Percentiles rank a stretch among this genome's conserved stretches.
Evolutionary conservation across 2,888 invertebrate genomes (phyloP).

Genomic region (Tenthredo distinguenda): DNA sequence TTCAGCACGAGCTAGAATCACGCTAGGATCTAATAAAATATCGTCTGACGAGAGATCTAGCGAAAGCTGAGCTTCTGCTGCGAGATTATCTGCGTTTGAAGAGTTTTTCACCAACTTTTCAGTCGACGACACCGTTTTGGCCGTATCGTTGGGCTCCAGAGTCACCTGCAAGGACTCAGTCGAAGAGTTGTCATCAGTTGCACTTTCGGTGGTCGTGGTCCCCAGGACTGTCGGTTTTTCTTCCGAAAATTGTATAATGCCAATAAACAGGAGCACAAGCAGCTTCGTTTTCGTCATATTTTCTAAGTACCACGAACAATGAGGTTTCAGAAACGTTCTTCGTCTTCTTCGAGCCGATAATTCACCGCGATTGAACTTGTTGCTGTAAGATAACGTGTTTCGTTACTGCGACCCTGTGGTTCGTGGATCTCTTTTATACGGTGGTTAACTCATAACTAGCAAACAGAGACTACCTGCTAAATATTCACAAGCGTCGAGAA

Average conservation of each 20-base stretch:
- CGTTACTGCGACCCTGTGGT: conserved; percentile 26
- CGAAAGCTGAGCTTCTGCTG: conserved; percentile 54
- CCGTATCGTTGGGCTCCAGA: background rate
- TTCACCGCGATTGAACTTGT: background rate
- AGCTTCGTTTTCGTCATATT: conserved; percentile 12
- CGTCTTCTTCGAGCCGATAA: background rate
- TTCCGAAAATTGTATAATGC: conserved; percentile 34
- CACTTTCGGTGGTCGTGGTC: conserved; percentile 44
- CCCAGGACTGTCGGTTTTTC: conserved; percentile 39
- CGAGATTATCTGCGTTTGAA: background rate
- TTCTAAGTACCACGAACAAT: background rate
- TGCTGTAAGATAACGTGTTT: background rate
- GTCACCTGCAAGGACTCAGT: background rate
- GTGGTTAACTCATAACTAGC: conserved; percentile 13
- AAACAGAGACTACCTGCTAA: conserved; percentile 44
- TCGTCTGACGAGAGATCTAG: conserved; percentile 62
- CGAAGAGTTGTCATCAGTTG: background rate
- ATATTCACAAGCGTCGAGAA: conserved; percentile 23
- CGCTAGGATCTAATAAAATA: conserved; percentile 62
- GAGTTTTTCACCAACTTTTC: background rate
- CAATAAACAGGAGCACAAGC: background rate
- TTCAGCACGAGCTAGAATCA: conserved; percentile 61
- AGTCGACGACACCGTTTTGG: background rate
- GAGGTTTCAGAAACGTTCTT: background rate
- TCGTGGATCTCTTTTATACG: conserved; percentile 44